phyloP scores from a whole-genome alignment of 2,113 vertebrate genomes.

The Corythornis madagascariensis region DNA sequence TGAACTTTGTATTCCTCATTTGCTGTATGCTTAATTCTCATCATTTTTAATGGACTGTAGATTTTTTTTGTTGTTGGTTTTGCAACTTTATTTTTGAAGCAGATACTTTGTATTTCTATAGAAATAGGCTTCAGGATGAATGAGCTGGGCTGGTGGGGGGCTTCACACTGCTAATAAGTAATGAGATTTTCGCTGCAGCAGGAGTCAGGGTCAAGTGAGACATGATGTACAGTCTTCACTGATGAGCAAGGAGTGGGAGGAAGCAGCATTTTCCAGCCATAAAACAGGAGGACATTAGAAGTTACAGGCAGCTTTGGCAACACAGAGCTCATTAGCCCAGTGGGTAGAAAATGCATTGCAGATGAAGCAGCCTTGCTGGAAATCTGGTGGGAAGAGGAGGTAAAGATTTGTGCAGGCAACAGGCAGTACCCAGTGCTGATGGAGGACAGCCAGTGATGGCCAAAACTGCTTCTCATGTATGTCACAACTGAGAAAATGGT shows the following conservation, averaged over 20 bases:
- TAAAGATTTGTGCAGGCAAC: background rate
- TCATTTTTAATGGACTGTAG: slow-evolving; percentile 7
- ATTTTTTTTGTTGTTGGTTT: background rate
- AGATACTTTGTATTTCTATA: background rate
- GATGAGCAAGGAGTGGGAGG: background rate
- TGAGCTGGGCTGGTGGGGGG: background rate
- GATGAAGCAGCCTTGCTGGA: background rate
- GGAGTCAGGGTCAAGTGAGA: background rate
- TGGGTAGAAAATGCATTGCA: background rate
- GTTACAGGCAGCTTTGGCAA: background rate
- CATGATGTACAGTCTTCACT: accelerated
- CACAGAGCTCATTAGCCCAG: background rate
- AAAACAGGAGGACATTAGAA: background rate
- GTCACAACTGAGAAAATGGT: background rate
- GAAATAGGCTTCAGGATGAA: background rate
- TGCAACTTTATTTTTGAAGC: background rate
- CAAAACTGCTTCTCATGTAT: background rate
- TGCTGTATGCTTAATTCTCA: background rate
- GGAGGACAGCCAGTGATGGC: accelerated
- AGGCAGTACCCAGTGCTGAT: background rate
- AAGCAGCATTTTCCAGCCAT: background rate
- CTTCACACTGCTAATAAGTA: background rate
- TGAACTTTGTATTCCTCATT: background rate
- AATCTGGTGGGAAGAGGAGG: background rate
- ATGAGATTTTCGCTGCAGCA: background rate